Conservation (phyloP, 2,888 invertebrate species). For the Carterocephalus palaemon region DNA sequence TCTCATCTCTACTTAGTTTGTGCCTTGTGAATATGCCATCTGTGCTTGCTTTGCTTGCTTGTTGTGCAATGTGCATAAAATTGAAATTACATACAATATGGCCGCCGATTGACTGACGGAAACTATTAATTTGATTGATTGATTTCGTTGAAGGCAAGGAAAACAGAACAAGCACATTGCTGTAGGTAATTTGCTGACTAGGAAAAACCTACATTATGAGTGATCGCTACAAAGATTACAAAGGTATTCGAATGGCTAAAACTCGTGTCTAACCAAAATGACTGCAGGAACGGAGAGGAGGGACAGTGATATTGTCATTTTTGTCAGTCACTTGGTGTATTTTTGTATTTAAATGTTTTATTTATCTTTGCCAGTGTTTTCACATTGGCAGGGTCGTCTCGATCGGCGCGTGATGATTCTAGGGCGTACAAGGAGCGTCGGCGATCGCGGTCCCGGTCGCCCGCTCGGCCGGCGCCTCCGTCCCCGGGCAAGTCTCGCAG, state of each 20-base stretch:
- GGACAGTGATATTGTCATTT: conserved; percentile 21
- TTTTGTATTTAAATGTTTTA: conserved; percentile 59
- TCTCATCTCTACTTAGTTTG: too few species aligned
- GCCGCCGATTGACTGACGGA: too few species aligned
- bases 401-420: conserved; percentile 78
- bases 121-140: too few species aligned
- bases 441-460: conserved; percentile 49
- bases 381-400: conserved; percentile 85
- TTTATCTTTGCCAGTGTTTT: conserved; percentile 86
- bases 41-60: too few species aligned
- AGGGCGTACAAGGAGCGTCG: conserved; percentile 53
- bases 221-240: conserved; percentile 51
- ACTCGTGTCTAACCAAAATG: conserved; percentile 22
- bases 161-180: too few species aligned
- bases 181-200: too few species aligned
- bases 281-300: conserved; percentile 18
- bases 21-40: too few species aligned
- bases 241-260: conserved; percentile 58
- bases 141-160: too few species aligned
- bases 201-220: conserved; percentile 53
- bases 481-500: conserved; percentile 29
- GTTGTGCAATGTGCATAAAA: too few species aligned
- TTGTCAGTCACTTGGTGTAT: conserved; percentile 30
- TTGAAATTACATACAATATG: too few species aligned
- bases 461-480: conserved; percentile 45